Evolutionary conservation across 2,888 invertebrate genomes (phyloP).

Genomic region (Parapristionchus giblindavisi): DNA sequence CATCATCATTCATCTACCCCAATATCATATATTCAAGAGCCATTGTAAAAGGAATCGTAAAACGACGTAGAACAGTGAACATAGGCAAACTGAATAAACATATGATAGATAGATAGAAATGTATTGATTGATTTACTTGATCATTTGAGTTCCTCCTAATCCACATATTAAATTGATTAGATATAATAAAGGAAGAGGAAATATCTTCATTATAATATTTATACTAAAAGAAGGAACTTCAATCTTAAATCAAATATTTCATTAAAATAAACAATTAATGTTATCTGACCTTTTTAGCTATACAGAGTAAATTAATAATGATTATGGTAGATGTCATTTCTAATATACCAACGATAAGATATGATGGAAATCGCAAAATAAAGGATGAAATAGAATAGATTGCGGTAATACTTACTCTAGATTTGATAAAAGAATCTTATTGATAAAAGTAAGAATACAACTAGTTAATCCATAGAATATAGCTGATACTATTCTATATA

Average conservation of each 20-base stretch:
- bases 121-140: slow-evolving; percentile 64
- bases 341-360: slow-evolving; percentile 81
- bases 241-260: not conserved
- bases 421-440: slow-evolving; percentile 91
- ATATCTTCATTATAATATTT: slow-evolving; percentile 76
- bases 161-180: slow-evolving; percentile 94
- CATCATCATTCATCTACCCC: no score
- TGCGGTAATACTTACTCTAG: slow-evolving; percentile 74
- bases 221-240: not conserved
- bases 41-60: slow-evolving; percentile 97
- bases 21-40: slow-evolving; percentile 86
- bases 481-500: slow-evolving; percentile 81
- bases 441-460: slow-evolving; percentile 92
- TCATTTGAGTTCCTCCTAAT: slow-evolving; percentile 89
- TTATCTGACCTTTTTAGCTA: not conserved
- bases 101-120: not conserved
- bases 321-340: slow-evolving; percentile 80
- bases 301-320: slow-evolving; percentile 71
- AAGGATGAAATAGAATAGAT: not conserved
- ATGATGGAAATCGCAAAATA: slow-evolving; percentile 18
- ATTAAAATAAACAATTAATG: not conserved
- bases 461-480: slow-evolving; percentile 89
- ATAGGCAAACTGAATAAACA: slow-evolving; percentile 81
- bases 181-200: slow-evolving; percentile 90
- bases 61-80: slow-evolving; percentile 92